Evolutionary conservation across 2,113 vertebrate genomes (phyloP).

Genomic region (Gavialis gangeticus): DNA sequence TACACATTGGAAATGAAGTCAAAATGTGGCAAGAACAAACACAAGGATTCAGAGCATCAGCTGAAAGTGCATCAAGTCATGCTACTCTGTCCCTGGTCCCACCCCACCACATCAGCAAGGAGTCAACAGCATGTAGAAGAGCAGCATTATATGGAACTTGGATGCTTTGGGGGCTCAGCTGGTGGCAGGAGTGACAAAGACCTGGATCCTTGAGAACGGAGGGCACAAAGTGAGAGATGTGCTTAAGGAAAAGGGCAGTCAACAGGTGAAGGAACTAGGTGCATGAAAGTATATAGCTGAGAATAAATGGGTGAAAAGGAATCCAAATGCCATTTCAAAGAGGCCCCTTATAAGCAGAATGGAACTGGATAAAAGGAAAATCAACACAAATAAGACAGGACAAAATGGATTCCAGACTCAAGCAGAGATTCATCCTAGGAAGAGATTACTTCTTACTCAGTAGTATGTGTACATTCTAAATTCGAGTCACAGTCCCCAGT

Average conservation of each 20-base stretch:
- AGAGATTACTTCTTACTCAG: background rate
- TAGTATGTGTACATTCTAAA: background rate
- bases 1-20: slow-evolving; percentile 82
- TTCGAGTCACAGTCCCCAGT: background rate
- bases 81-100: slow-evolving; percentile 52
- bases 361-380: slow-evolving; percentile 1
- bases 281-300: slow-evolving; percentile 2
- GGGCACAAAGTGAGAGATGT: background rate
- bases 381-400: background rate
- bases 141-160: slow-evolving; percentile 56
- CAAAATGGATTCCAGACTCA: background rate
- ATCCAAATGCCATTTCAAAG: background rate
- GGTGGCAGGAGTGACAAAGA: background rate
- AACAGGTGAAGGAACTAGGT: background rate
- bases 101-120: slow-evolving; percentile 59
- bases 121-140: slow-evolving; percentile 60
- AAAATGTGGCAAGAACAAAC: slow-evolving; percentile 68
- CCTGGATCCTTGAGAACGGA: background rate
- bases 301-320: background rate
- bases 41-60: slow-evolving; percentile 69
- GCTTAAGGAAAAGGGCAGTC: slow-evolving; percentile 16
- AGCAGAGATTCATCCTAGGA: background rate
- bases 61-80: slow-evolving; percentile 72
- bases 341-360: background rate
- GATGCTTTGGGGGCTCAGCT: slow-evolving; percentile 39